Percentiles rank a stretch among this genome's conserved stretches.
These are phyloP conservation scores for Cynodonichthys magdalenae DNA, from an alignment of 2,797 vertebrate genomes.

Conservation along the genomic window DNA sequence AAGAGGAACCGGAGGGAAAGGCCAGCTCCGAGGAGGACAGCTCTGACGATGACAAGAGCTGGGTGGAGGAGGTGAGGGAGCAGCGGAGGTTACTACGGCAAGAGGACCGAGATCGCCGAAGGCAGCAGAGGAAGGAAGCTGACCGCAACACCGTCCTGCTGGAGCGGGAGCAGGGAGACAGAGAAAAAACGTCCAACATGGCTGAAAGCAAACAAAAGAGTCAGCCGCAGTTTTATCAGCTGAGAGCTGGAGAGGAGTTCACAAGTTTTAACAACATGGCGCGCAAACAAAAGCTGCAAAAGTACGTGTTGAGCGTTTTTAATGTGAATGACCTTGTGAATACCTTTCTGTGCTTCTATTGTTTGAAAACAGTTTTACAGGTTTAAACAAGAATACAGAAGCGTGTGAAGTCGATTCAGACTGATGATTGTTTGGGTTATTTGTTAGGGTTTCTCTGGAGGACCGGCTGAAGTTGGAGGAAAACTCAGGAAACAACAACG, in stretches of 20 bases:
- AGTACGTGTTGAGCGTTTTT: constrained; percentile 79
- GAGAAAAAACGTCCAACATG: constrained; percentile 14
- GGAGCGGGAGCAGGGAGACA: constrained; percentile 38
- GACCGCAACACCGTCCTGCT: constrained; percentile 88
- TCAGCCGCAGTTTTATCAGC: constrained; percentile 93
- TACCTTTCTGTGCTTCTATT: background rate
- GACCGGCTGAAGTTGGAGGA: constrained; percentile 92
- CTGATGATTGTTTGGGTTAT: constrained; percentile 26
- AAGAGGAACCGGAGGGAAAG: constrained; percentile 91
- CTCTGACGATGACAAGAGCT: constrained; percentile 96
- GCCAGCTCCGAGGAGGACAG: constrained; percentile 94
- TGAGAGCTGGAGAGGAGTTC: constrained; percentile 97
- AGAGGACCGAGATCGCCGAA: constrained; percentile 83
- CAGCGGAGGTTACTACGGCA: constrained; percentile 88
- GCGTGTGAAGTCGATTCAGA: background rate
- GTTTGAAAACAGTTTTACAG: too few relatives aligned
- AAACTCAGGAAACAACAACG: constrained; percentile 78
- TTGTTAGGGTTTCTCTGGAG: constrained; percentile 89
- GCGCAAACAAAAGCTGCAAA: constrained; percentile 91
- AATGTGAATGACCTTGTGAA: background rate
- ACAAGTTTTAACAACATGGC: constrained; percentile 90
- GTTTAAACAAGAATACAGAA: too few relatives aligned
- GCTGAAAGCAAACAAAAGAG: constrained; percentile 35
- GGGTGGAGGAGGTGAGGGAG: constrained; percentile 97
- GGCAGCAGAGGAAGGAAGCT: constrained; percentile 81